These are phyloP conservation scores for Oedothorax gibbosus DNA, from an alignment of 1,140 invertebrate genomes.

Conservation along the genomic window DNA sequence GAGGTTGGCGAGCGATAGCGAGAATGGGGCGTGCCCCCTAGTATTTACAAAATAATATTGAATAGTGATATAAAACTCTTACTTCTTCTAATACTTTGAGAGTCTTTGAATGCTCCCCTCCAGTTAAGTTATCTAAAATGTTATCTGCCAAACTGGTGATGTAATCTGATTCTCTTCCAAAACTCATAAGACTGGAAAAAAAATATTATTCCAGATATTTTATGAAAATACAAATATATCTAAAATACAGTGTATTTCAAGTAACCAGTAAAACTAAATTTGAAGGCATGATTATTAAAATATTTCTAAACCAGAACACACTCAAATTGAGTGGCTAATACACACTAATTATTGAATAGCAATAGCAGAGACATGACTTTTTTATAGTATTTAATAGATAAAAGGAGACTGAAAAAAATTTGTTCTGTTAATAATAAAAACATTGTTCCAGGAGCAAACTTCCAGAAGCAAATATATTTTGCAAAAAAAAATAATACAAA, in stretches of 20 bases:
- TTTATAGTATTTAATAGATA: no score
- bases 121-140: constrained; percentile 83
- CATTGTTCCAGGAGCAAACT: not conserved
- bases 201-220: constrained; percentile 11
- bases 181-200: constrained; percentile 78
- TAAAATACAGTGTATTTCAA: no score
- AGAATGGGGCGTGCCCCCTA: no score
- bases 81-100: constrained; percentile 60
- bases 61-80: not conserved
- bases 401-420: no score
- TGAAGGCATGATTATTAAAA: no score
- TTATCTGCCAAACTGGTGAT: constrained; percentile 86
- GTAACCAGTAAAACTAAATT: no score
- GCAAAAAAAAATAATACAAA: not conserved
- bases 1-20: no score
- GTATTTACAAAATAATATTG: not conserved
- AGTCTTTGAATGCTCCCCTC: constrained; percentile 84
- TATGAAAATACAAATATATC: no score
- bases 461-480: not conserved
- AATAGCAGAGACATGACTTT: no score
- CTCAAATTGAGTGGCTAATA: no score
- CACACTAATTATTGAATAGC: no score
- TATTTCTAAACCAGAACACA: no score
- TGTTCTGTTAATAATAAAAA: not conserved
- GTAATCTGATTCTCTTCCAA: constrained; percentile 86